Base-by-base conservation (phyloP, 2,888 invertebrate genomes). In the Anorthoa munda region DNA sequence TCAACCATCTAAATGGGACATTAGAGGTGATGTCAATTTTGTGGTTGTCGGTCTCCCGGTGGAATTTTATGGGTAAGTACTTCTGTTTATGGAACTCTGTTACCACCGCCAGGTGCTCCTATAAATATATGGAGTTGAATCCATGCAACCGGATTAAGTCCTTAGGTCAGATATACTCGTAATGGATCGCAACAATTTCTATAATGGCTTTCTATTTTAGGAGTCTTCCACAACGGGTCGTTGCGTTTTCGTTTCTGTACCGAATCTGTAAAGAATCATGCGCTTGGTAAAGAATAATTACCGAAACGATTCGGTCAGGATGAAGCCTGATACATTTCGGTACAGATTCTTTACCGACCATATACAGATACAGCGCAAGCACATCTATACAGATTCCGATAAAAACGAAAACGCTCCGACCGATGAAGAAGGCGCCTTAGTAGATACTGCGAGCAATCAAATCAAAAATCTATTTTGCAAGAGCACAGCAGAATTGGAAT, bases 1-100 rank as follows among this genome's bases (percentile, higher is more conserved):
- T 63, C 53, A 63, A 55, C 46, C 56, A 65, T 50, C 64, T 70
- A 69, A 75, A 78, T 81, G 76, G 84, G 78, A 60, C 77, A 84
- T 84, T 80, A 72, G 26, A 75, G 48, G 56, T 53, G 76, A 84
- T 65, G 65, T 60, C 31, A 11, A 68, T 60, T 75, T 61, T 72
- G 75, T 84, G 82, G 86, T 79, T 23, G 45, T 56, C 23, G 9
- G 2, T 21, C 9, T 46, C 12, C 17, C 26, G 26, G 26, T 46
- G 12, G n/a, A 17, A n/a, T 45, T 46, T 74, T 66, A 75, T 77
- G 48, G 81, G 23, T 39, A 9, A 39, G 39, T 61, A 18, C 21
- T 80, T 58, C 15, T 15, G 17, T 39, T 46, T 58, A 51, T 46
- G 4, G 21, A 26, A 13, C n/a, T 17, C 2, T 15, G 18, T 21